These are phyloP conservation scores for Sorex fumeus DNA, from an alignment of 2,113 vertebrate species.

Conservation along the genomic window DNA sequence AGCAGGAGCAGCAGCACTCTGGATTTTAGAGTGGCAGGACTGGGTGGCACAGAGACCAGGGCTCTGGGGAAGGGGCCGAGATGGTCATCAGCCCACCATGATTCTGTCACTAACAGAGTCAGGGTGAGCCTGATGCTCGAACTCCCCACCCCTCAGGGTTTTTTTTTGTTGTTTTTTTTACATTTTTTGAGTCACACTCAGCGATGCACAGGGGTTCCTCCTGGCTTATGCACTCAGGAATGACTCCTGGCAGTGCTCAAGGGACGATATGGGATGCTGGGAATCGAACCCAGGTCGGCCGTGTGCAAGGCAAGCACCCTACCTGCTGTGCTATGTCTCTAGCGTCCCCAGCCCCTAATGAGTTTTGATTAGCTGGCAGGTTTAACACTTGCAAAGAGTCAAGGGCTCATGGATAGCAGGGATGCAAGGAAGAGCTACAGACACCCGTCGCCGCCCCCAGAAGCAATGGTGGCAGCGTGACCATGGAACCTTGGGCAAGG, in stretches of 20 bases:
- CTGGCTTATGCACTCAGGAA: too few relatives aligned
- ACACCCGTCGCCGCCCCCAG: background rate
- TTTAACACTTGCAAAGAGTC: background rate
- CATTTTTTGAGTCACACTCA: too few relatives aligned
- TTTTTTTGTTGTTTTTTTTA: too few relatives aligned
- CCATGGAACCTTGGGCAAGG: background rate
- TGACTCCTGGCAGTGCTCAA: too few relatives aligned
- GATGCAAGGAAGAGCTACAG: background rate
- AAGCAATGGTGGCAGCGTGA: background rate
- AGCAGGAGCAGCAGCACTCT: background rate
- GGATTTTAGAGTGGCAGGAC: too few relatives aligned
- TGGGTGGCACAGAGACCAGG: rapidly evolving
- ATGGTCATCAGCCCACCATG: background rate
- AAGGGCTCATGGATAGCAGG: background rate
- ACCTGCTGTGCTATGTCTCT: too few relatives aligned
- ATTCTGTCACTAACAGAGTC: rapidly evolving
- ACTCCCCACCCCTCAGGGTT: background rate
- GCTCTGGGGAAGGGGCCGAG: too few relatives aligned
- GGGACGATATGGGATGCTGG: too few relatives aligned
- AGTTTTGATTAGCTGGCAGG: background rate
- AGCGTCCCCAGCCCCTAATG: too few relatives aligned
- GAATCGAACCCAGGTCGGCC: too few relatives aligned
- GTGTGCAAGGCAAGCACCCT: too few relatives aligned
- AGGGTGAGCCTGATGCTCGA: background rate
- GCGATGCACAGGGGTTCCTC: too few relatives aligned